These are phyloP conservation scores for Anthopleura xanthogrammica DNA, from an alignment of 92 coral and sea anemone genomes.

Conservation along the genomic window DNA sequence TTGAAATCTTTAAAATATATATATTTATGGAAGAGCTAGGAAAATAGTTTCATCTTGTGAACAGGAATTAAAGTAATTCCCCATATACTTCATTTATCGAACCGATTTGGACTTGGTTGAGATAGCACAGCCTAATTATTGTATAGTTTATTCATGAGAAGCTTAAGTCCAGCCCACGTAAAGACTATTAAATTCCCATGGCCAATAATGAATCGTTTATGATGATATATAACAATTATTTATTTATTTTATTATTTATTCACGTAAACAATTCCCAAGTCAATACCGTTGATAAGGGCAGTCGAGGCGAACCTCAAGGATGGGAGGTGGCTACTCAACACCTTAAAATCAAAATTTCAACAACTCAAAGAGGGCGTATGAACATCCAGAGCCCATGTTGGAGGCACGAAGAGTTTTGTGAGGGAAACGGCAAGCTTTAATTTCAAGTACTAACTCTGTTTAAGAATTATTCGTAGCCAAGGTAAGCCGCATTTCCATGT, in stretches of 20 bases:
- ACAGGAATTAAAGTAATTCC: neutral
- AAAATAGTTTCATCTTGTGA: too few relatives aligned
- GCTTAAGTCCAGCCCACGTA: neutral
- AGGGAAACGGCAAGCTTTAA: neutral
- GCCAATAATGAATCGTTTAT: neutral
- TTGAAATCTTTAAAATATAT: neutral
- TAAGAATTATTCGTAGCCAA: neutral
- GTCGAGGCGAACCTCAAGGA: neutral
- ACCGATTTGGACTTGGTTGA: neutral
- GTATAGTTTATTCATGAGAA: neutral
- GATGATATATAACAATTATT: neutral
- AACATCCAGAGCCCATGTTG: neutral
- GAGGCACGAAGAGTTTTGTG: neutral
- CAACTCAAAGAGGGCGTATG: neutral
- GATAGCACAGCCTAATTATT: neutral
- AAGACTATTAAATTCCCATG: neutral
- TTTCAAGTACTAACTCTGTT: neutral
- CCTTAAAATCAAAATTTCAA: neutral
- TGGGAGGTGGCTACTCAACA: neutral
- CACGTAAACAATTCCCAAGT: neutral
- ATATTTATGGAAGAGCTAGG: too few relatives aligned
- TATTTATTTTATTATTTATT: neutral
- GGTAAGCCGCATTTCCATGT: neutral
- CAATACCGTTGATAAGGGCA: neutral
- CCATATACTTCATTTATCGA: neutral